A percentile compares a stretch with the other conserved stretches of the same genome.
Evolutionary conservation across 1,140 invertebrate species (phyloP).

Genomic region (Doryteuthis pealeii): DNA sequence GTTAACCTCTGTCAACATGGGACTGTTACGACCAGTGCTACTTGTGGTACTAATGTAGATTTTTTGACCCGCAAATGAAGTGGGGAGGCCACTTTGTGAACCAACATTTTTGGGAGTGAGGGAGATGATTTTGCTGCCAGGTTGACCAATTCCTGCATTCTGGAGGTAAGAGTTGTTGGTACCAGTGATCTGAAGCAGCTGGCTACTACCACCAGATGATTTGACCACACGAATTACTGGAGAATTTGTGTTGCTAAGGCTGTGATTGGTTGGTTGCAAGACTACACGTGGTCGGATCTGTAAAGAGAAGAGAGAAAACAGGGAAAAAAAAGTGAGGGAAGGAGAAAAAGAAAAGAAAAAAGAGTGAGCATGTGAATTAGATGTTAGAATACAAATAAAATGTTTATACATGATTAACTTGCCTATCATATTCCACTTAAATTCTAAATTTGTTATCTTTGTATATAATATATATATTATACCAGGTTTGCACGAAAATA

Average conservation of each 20-base stretch:
- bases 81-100: slow-evolving; percentile 4
- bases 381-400: no score
- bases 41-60: slow-evolving; percentile 5
- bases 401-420: no score
- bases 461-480: no score
- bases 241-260: slow-evolving; percentile 1
- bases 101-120: neutral
- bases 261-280: slow-evolving; percentile 3
- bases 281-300: slow-evolving; percentile 1
- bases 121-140: neutral
- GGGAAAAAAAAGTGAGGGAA: no score
- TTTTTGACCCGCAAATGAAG: neutral
- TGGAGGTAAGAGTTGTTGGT: neutral
- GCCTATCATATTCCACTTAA: no score
- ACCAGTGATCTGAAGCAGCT: slow-evolving; percentile 3
- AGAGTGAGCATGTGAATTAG: no score
- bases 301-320: neutral
- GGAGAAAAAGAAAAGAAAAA: no score
- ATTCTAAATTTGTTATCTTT: no score
- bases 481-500: no score
- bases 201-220: slow-evolving; percentile 2
- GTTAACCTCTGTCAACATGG: neutral
- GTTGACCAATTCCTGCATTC: neutral
- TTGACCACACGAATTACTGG: slow-evolving; percentile 8
- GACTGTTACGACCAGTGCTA: slow-evolving; percentile 9